phyloP scores from a whole-genome alignment of 2,113 vertebrate species.

The Elgaria multicarinata region DNA sequence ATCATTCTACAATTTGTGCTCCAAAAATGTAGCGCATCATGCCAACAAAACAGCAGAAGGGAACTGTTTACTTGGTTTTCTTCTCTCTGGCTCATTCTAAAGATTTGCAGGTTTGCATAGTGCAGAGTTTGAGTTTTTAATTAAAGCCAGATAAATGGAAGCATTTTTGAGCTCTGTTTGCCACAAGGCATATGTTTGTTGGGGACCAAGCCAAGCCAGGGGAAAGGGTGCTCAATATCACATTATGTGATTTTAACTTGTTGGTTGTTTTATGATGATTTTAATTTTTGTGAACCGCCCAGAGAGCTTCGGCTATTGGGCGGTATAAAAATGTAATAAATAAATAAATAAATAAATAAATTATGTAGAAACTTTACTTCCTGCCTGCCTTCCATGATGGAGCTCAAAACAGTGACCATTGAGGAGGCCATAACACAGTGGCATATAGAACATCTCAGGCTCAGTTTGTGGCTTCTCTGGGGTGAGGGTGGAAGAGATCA shows the following conservation, averaged over 20 bases:
- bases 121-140: constrained; percentile 26
- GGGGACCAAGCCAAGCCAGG: too few species aligned
- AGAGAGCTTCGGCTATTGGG: too few species aligned
- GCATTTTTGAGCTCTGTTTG: constrained; percentile 25
- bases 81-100: background rate
- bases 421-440: too few species aligned
- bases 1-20: background rate
- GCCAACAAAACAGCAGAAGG: constrained; percentile 21
- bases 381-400: background rate
- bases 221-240: background rate
- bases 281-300: too few species aligned
- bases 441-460: background rate
- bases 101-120: constrained; percentile 19
- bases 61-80: constrained; percentile 16
- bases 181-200: background rate
- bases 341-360: too few species aligned
- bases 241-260: too few species aligned
- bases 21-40: background rate
- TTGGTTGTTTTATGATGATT: too few species aligned
- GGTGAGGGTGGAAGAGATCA: background rate
- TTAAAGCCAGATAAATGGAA: constrained; percentile 20
- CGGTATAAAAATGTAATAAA: too few species aligned
- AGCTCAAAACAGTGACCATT: too few species aligned
- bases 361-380: background rate
- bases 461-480: background rate